These are phyloP conservation scores for Tetraneura akinire DNA, from an alignment of 1,140 invertebrate species.

Conservation along the genomic window DNA sequence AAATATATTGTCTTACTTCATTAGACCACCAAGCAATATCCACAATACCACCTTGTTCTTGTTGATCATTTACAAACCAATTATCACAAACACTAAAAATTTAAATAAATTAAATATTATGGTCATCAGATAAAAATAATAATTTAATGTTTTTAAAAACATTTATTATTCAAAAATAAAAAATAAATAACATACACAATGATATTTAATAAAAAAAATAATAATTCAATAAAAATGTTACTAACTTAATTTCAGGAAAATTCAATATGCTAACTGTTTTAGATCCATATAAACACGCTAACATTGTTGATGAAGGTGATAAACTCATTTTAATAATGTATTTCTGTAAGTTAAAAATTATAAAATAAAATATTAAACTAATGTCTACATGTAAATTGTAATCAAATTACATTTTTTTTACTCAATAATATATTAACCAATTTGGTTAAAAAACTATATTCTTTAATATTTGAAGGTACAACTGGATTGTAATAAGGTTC, in stretches of 20 bases:
- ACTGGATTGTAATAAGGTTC: conserved; percentile 46
- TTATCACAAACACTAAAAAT: conserved; percentile 21
- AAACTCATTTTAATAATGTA: conserved; percentile 36
- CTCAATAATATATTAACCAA: conserved; percentile 21
- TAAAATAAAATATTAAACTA: conserved; percentile 5
- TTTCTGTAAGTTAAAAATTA: conserved; percentile 6
- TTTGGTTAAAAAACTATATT: conserved; percentile 18
- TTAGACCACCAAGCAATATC: conserved; percentile 30
- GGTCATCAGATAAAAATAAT: not conserved
- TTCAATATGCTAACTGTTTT: conserved; percentile 7
- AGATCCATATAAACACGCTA: conserved; percentile 37
- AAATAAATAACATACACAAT: not conserved
- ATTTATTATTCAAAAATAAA: not conserved
- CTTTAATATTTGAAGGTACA: conserved; percentile 15
- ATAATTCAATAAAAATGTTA: not conserved
- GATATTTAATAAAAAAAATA: too few relatives aligned
- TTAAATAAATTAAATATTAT: not conserved
- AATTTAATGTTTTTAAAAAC: not conserved
- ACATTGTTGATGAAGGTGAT: conserved; percentile 19
- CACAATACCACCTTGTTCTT: conserved; percentile 23
- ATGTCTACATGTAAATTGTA: not conserved
- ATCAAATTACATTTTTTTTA: conserved; percentile 34
- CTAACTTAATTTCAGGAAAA: conserved; percentile 38
- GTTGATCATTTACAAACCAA: conserved; percentile 36
- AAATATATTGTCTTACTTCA: not conserved